Conservation (phyloP, 2,113 vertebrate genomes). For the Salvelinus namaycush region DNA sequence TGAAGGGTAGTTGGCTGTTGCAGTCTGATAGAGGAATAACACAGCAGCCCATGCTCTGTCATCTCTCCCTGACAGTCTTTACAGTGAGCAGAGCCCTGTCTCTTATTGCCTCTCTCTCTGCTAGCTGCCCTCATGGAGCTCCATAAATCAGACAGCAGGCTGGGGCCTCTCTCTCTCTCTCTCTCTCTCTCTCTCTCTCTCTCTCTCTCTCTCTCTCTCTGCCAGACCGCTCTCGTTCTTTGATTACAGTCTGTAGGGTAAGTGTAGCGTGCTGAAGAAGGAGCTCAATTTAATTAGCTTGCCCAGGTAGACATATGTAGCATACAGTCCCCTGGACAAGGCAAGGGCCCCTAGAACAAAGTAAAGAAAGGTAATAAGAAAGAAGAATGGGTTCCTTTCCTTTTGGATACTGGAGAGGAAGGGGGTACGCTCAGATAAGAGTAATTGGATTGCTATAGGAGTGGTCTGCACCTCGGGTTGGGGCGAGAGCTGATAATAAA, state of each 20-base stretch:
- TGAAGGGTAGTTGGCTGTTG: too few relatives aligned
- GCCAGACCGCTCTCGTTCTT: constrained; percentile 32
- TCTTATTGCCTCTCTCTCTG: not conserved
- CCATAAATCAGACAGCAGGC: constrained; percentile 62
- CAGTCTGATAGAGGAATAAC: too few relatives aligned
- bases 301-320: constrained; percentile 47
- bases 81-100: not conserved
- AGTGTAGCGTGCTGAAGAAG: constrained; percentile 59
- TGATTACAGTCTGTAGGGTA: constrained; percentile 58
- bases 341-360: constrained; percentile 10
- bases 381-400: too few relatives aligned
- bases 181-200: not conserved
- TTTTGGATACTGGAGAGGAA: too few relatives aligned
- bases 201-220: too few relatives aligned
- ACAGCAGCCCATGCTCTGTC: constrained; percentile 35
- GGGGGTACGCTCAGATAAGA: constrained; percentile 3
- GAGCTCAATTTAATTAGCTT: constrained; percentile 66
- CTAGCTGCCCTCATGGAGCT: constrained; percentile 20
- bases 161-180: not conserved
- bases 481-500: constrained; percentile 30
- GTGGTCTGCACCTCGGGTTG: constrained; percentile 21
- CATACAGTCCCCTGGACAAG: constrained; percentile 9
- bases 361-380: constrained; percentile 10
- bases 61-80: constrained; percentile 45
- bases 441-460: constrained; percentile 44